A percentile compares a stretch with the other conserved stretches of the same genome.
Conservation (phyloP, 2,113 vertebrate genomes). For the Emydocephalus ijimae region DNA sequence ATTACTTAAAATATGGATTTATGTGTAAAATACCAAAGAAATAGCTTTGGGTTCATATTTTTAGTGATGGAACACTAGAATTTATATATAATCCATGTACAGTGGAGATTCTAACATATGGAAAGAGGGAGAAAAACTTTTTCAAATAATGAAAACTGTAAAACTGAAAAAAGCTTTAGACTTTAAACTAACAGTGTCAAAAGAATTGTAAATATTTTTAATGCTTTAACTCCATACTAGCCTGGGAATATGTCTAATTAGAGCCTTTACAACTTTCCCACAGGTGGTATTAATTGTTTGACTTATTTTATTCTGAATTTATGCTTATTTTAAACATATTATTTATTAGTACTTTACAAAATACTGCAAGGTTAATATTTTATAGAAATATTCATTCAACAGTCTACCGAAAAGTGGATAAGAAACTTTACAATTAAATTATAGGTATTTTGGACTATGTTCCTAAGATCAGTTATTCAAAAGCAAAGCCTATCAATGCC, state of each 20-base stretch:
- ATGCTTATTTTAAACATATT: background rate
- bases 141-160: background rate
- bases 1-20: background rate
- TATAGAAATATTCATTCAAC: background rate
- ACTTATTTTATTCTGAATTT: background rate
- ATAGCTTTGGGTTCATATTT: background rate
- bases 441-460: background rate
- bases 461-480: background rate
- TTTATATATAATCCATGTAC: background rate
- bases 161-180: background rate
- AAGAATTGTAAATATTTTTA: background rate
- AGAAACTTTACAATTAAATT: background rate
- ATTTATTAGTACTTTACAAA: background rate
- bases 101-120: background rate
- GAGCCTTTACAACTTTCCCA: background rate
- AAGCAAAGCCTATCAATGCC: background rate
- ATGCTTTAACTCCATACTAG: background rate
- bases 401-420: background rate
- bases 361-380: background rate
- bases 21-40: background rate
- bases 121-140: background rate
- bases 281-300: background rate
- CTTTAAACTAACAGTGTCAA: background rate
- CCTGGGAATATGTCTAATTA: background rate
- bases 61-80: background rate